Base-by-base conservation (phyloP, 2,113 vertebrate species). In the Hydropotes inermis region DNA sequence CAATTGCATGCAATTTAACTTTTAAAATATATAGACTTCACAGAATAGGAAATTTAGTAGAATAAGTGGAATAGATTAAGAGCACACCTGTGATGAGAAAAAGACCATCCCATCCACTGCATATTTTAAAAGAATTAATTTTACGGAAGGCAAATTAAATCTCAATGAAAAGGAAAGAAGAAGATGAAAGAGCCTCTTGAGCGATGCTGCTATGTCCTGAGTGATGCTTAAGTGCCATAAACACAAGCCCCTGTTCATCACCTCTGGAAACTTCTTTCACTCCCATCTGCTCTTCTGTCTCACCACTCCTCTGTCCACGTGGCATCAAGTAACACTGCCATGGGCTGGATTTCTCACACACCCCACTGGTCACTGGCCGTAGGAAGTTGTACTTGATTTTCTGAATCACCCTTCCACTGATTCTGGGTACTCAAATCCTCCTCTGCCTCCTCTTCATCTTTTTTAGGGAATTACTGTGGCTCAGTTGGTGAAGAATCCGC, bases 51-150 rank as follows among this genome's bases (percentile, higher is more conserved):
- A 30, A 78, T 15, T 92, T 39, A 58, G 50, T 23, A 61, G 70
- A 17, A 28, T 39, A 58, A 87, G 36, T 52, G 17, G 47, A 47
- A 84, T 21, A 87, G 27, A 54, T 47, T 93, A 60, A 87, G 25
- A 95, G 60, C 92, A 89, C 5, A 54, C 45, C 82, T 23, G 7
- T 21, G 36, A 90, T 70, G n/a, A 87, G 54, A 92, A 88, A 95
- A 79, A 58, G 64, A 58, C 33, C 52, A 61, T 64, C 15, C 25
- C 4, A 47, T 25, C 36, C 19, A 61, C 4, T 57, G 50, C 5
- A 70, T 2, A 30, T 15, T 67, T 81, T 74, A 58, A 94, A 43
- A 88, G 55, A 30, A 10, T 84, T 39, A 60, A 43, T 25, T 61
- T 90, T 58, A 93, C 4, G 6, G 47, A 36, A 58, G 5, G 9